These are phyloP conservation scores for Yponomeuta plumbellus DNA, from an alignment of 2,888 invertebrate genomes.

Conservation along the genomic window DNA sequence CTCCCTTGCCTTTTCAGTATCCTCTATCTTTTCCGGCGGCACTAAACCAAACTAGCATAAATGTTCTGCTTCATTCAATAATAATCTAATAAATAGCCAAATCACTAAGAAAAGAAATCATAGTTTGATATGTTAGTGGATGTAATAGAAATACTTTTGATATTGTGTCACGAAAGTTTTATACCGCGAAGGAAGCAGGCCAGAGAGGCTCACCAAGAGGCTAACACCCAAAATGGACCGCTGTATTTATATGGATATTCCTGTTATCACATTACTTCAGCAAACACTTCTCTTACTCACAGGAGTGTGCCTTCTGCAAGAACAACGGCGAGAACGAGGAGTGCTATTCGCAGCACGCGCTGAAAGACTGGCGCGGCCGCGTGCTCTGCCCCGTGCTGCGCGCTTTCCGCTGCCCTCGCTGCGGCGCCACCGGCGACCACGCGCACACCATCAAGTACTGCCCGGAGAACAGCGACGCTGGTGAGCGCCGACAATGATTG, in stretches of 20 bases:
- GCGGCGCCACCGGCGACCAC: constrained; percentile 81
- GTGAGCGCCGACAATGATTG: constrained; percentile 26
- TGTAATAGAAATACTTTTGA: no score
- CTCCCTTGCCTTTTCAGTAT: not conserved
- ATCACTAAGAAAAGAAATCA: no score
- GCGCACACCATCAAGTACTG: constrained; percentile 80
- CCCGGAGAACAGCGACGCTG: constrained; percentile 41
- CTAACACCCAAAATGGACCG: not conserved
- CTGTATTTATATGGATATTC: not conserved
- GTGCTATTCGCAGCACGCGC: constrained; percentile 79
- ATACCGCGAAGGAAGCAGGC: no score
- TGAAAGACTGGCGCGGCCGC: constrained; percentile 81
- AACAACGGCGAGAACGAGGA: constrained; percentile 83
- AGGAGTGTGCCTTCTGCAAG: constrained; percentile 85
- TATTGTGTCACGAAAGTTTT: no score
- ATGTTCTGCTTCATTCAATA: no score
- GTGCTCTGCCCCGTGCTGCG: constrained; percentile 84
- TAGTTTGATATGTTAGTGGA: no score
- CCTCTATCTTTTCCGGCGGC: not conserved
- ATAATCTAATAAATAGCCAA: no score
- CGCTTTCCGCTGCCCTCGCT: constrained; percentile 83
- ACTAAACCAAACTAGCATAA: not conserved
- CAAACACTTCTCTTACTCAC: constrained; percentile 18
- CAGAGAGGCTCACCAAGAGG: no score
- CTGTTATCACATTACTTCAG: not conserved